Conservation (phyloP, 2,797 vertebrate genomes). For the Eutrigla gurnardus region DNA sequence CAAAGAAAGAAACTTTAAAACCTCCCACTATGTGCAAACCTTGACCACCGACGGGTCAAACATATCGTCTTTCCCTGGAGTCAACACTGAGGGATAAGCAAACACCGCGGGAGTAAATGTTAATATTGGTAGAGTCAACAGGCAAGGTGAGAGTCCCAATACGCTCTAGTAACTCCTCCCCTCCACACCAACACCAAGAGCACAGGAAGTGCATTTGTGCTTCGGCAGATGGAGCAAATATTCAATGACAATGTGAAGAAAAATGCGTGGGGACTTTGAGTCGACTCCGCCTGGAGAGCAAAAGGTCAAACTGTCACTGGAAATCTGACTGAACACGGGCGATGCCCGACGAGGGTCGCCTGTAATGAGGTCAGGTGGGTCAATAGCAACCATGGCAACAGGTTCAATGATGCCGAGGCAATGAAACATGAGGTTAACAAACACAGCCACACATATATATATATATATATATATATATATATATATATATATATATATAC, state of each 20-base stretch:
- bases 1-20: neutral
- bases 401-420: conserved; percentile 22
- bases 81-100: conserved; percentile 56
- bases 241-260: neutral
- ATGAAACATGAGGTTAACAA: conserved; percentile 17
- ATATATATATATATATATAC: too few relatives aligned
- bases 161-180: neutral
- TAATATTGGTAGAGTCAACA: conserved; percentile 69
- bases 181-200: neutral
- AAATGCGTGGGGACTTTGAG: neutral
- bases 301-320: conserved; percentile 42
- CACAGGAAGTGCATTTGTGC: conserved; percentile 15
- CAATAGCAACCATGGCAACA: conserved; percentile 46
- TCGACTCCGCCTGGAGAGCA: neutral
- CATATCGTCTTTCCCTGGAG: conserved; percentile 26
- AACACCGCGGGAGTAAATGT: conserved; percentile 65
- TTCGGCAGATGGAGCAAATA: conserved; percentile 3
- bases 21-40: neutral
- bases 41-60: conserved; percentile 17
- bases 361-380: conserved; percentile 52
- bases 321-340: conserved; percentile 17
- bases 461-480: too few relatives aligned
- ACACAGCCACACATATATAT: too few relatives aligned
- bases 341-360: conserved; percentile 12
- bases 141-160: conserved; percentile 39